Conservation (phyloP, 2,113 vertebrate genomes). For the Pithys albifrons region DNA sequence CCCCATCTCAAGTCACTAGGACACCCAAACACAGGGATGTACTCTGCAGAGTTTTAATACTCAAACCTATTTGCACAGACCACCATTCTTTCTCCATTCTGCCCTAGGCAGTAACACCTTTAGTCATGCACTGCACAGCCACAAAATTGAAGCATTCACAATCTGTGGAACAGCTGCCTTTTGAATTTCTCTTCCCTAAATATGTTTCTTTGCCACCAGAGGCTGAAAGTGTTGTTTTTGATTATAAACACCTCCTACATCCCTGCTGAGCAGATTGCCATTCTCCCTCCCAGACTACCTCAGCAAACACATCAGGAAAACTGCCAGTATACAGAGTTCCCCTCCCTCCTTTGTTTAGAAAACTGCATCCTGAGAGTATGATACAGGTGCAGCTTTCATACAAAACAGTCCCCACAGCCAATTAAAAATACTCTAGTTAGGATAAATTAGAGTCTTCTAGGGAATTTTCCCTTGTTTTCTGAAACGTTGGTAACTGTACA, state of each 20-base stretch:
- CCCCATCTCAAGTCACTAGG: neutral
- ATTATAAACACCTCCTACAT: conserved; percentile 12
- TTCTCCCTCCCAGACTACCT: neutral
- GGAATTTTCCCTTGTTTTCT: neutral
- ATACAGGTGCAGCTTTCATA: neutral
- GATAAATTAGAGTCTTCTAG: neutral
- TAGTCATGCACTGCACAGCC: neutral
- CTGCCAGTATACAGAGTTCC: neutral
- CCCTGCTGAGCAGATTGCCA: neutral
- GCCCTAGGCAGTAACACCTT: neutral
- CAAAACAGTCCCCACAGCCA: neutral
- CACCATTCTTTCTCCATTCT: neutral
- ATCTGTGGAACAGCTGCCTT: neutral
- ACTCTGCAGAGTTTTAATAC: neutral
- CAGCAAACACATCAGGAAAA: neutral
- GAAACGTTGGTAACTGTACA: neutral
- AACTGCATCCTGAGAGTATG: neutral
- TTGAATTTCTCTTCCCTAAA: neutral
- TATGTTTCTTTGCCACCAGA: neutral
- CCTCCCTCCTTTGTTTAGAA: neutral
- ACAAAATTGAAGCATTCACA: neutral
- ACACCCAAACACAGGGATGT: neutral
- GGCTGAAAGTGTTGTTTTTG: neutral
- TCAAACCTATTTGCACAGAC: neutral
- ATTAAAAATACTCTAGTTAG: neutral